phyloP scores from a whole-genome alignment of 2,113 vertebrate genomes.

The Platichthys stellatus region DNA sequence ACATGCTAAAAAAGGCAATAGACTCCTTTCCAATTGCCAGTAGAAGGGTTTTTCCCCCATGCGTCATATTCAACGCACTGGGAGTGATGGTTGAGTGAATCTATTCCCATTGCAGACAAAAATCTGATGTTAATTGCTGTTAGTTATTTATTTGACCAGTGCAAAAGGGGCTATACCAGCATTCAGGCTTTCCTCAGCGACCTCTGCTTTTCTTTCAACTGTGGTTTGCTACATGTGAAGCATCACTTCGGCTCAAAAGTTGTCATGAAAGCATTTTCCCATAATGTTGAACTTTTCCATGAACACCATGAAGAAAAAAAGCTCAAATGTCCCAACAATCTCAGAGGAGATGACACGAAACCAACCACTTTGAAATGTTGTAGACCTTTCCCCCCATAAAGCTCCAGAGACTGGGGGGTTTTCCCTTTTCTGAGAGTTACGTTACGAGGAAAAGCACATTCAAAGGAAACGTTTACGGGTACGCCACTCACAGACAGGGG shows the following conservation, averaged over 20 bases:
- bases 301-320: background rate
- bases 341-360: constrained; percentile 31
- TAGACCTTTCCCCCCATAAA: constrained; percentile 24
- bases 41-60: too few relatives aligned
- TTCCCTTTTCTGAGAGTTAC: constrained; percentile 8
- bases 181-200: background rate
- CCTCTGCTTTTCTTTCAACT: background rate
- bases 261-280: background rate
- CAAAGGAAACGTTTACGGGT: constrained; percentile 52
- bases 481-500: constrained; percentile 18
- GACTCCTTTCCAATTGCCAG: too few relatives aligned
- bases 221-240: background rate
- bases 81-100: too few relatives aligned
- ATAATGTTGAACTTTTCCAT: background rate
- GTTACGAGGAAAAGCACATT: constrained; percentile 38
- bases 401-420: constrained; percentile 38
- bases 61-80: too few relatives aligned
- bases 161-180: too few relatives aligned
- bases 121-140: too few relatives aligned
- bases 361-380: constrained; percentile 10
- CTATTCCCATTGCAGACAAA: too few relatives aligned
- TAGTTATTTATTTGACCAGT: too few relatives aligned
- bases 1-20: too few relatives aligned
- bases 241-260: background rate
- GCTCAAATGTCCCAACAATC: background rate